A percentile compares a stretch with the other conserved stretches of the same genome.
Evolutionary conservation across 2,113 vertebrate genomes (phyloP).

Genomic region (Cryptomyrus ogoouensis): DNA sequence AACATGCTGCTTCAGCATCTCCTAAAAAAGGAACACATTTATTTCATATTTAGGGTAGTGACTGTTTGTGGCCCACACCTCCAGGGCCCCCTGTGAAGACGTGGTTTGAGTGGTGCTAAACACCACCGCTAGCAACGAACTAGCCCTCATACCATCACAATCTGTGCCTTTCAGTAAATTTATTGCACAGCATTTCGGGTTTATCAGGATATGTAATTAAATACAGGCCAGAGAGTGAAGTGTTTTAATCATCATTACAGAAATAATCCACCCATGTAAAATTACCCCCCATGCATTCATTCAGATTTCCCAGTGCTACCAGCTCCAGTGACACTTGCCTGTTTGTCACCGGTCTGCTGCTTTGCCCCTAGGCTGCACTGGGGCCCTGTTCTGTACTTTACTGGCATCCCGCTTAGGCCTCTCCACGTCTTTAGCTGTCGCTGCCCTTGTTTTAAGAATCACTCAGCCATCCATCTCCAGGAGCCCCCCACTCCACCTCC

Average conservation of each 20-base stretch:
- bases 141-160: not conserved
- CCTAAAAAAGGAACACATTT: not conserved
- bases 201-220: not conserved
- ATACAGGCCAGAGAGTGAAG: not conserved
- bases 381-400: not conserved
- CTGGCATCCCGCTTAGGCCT: not conserved
- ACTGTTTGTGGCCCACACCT: not conserved
- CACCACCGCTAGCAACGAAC: not conserved
- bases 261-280: not conserved
- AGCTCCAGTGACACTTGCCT: not conserved
- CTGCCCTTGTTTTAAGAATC: not conserved
- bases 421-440: not conserved
- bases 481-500: not conserved
- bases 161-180: not conserved
- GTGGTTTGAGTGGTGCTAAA: not conserved
- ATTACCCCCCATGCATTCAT: not conserved
- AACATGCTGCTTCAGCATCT: not conserved
- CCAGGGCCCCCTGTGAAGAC: not conserved
- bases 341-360: not conserved
- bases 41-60: not conserved
- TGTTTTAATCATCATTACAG: not conserved
- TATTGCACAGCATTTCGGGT: not conserved
- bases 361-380: not conserved
- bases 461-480: not conserved
- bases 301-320: not conserved